These are phyloP conservation scores for Sialis fuliginosa DNA, from an alignment of 2,888 invertebrate genomes.

Conservation along the genomic window DNA sequence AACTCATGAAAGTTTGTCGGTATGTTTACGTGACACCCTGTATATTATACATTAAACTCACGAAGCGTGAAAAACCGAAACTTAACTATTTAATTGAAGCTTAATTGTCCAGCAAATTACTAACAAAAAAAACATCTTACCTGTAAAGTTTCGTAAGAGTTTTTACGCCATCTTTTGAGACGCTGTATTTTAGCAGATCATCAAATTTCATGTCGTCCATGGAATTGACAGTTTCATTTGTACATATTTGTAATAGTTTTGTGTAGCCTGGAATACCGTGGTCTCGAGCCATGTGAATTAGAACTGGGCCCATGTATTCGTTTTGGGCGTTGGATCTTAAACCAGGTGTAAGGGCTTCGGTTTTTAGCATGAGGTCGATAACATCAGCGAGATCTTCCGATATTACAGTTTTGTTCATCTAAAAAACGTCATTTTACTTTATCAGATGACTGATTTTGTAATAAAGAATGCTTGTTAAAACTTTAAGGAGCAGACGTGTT, in stretches of 20 bases:
- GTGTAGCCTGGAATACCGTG: conserved; percentile 66
- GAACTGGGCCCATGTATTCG: conserved; percentile 22
- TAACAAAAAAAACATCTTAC: conserved; percentile 19
- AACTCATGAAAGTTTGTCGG: too few relatives aligned
- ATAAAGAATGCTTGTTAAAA: too few relatives aligned
- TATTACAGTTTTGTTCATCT: conserved; percentile 35
- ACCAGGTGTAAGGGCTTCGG: conserved; percentile 43
- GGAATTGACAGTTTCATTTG: conserved; percentile 18
- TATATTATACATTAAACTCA: too few relatives aligned
- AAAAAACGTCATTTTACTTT: conserved; percentile 11
- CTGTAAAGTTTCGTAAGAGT: conserved; percentile 49
- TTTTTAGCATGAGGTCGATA: conserved; percentile 41
- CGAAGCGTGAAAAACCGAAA: too few relatives aligned
- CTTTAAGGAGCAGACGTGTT: too few relatives aligned
- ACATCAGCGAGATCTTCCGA: conserved; percentile 24
- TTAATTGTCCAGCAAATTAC: too few relatives aligned
- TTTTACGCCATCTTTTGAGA: conserved; percentile 37
- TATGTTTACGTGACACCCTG: too few relatives aligned
- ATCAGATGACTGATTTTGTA: too few relatives aligned
- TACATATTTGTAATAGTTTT: conserved; percentile 46
- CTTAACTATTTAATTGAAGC: too few relatives aligned
- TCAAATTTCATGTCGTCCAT: conserved; percentile 26
- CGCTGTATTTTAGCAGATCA: conserved; percentile 37
- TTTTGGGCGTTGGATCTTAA: conserved; percentile 32
- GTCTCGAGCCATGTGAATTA: conserved; percentile 51